A percentile compares a stretch with the other conserved stretches of the same genome.
phyloP scores from a whole-genome alignment of 2,797 vertebrate species.

The Sylvia borin region DNA sequence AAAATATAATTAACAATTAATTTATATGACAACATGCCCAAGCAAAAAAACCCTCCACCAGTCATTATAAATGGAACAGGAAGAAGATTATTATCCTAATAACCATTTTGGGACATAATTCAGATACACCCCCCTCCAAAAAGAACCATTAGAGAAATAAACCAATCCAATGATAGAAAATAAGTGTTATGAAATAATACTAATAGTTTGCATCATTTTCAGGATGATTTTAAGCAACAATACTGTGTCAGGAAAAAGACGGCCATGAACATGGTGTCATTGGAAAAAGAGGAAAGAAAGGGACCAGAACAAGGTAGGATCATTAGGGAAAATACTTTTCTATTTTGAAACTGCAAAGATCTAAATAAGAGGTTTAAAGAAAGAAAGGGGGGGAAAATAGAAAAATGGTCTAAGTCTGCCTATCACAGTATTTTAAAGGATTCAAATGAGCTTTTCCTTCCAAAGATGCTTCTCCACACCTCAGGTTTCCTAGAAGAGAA shows the following conservation, averaged over 20 bases:
- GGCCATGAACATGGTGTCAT: background rate
- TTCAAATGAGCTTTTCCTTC: background rate
- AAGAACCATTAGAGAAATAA: background rate
- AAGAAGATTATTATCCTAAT: background rate
- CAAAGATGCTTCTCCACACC: background rate
- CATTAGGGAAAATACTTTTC: background rate
- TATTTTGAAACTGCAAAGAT: background rate
- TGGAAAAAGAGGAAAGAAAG: background rate
- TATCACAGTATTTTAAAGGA: background rate
- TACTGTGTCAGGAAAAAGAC: background rate
- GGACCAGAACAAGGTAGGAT: background rate
- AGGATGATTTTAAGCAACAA: background rate
- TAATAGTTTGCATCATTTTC: background rate
- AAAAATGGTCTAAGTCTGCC: background rate
- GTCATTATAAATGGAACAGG: background rate
- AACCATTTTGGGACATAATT: background rate
- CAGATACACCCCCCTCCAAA: background rate
- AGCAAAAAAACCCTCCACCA: background rate
- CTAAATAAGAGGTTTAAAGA: background rate
- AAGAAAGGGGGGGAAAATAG: fast-evolving
- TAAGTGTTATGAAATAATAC: background rate
- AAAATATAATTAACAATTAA: background rate
- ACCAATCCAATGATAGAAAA: background rate
- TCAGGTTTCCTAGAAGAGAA: background rate
- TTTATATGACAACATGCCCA: background rate